Conservation (phyloP, 2,113 vertebrate genomes). For the Spea multiplicata region DNA sequence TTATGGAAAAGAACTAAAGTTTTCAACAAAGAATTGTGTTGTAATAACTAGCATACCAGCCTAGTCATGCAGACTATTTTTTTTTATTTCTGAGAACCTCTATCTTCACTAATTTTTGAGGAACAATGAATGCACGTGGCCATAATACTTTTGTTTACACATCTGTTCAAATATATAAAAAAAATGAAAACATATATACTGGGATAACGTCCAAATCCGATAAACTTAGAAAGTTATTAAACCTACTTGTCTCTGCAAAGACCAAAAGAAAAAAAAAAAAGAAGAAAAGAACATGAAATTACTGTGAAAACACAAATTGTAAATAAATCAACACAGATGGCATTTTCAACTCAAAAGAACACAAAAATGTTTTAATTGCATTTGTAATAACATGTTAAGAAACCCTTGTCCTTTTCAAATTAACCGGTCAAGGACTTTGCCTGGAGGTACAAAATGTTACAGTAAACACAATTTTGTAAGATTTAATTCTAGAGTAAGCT, state of each 20-base stretch:
- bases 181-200: conserved; percentile 51
- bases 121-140: conserved; percentile 39
- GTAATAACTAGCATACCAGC: not conserved
- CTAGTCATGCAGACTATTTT: conserved; percentile 19
- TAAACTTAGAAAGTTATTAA: conserved; percentile 53
- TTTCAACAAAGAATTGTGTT: not conserved
- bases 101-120: conserved; percentile 50
- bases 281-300: conserved; percentile 38
- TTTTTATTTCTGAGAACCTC: conserved; percentile 24
- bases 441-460: conserved; percentile 45
- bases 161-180: conserved; percentile 59
- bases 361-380: conserved; percentile 47
- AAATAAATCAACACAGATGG: conserved; percentile 53
- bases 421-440: conserved; percentile 47
- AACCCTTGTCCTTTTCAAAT: conserved; percentile 45
- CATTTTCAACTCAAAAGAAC: conserved; percentile 42
- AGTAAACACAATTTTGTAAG: conserved; percentile 45
- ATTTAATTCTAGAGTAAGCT: conserved; percentile 45
- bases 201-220: conserved; percentile 53
- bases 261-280: conserved; percentile 4
- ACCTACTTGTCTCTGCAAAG: conserved; percentile 55
- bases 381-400: conserved; percentile 45
- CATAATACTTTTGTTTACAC: conserved; percentile 54
- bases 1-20: not conserved
- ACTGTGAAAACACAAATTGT: conserved; percentile 49